Percentiles rank a stretch among this genome's conserved stretches.
Evolutionary conservation across 2,113 vertebrate genomes (phyloP).

Genomic region (Hyaena hyaena): DNA sequence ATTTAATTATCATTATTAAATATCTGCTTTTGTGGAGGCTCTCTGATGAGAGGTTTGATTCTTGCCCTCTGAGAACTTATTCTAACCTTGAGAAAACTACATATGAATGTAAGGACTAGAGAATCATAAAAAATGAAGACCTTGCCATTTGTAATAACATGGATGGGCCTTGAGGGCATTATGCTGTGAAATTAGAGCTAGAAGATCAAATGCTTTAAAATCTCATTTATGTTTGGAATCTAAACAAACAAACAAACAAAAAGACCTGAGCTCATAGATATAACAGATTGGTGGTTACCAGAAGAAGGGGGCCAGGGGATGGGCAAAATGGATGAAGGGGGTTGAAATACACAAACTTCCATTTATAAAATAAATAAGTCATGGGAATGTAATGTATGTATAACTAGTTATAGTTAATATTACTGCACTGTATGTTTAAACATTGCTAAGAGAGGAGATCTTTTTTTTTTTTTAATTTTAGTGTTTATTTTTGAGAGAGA

Average conservation of each 20-base stretch:
- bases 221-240: not conserved
- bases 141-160: not conserved
- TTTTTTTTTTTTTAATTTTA: too few species aligned
- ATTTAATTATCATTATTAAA: slow-evolving; percentile 2
- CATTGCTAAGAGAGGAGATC: not conserved
- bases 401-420: not conserved
- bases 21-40: not conserved
- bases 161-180: not conserved
- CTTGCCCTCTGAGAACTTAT: not conserved
- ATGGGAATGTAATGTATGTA: not conserved
- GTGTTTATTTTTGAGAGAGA: too few species aligned
- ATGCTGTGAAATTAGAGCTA: not conserved
- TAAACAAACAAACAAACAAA: not conserved
- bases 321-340: not conserved
- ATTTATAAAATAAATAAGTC: not conserved
- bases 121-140: not conserved
- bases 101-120: not conserved
- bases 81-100: not conserved
- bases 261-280: not conserved
- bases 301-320: not conserved
- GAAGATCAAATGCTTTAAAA: not conserved
- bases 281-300: not conserved
- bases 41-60: not conserved
- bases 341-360: not conserved
- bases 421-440: not conserved